phyloP scores from a whole-genome alignment of 2,888 invertebrate genomes.

The Polymixis lichenea region DNA sequence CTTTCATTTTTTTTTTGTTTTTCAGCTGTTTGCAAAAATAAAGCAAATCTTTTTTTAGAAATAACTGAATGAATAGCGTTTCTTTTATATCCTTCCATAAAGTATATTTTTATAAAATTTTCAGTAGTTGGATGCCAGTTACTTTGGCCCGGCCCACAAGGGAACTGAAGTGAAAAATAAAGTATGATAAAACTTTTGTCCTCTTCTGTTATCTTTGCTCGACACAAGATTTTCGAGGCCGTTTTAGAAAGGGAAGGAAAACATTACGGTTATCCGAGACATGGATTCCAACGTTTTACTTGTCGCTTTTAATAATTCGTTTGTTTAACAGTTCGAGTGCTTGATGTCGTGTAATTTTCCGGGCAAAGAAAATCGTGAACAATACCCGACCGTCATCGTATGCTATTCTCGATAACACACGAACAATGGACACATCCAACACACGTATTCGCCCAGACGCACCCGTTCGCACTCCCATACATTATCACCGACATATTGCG shows the following conservation, averaged over 20 bases:
- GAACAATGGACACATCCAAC: slow-evolving; percentile 50
- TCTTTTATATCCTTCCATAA: slow-evolving; percentile 9
- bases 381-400: background rate
- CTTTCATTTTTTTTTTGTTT: background rate
- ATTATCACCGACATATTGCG: slow-evolving; percentile 61
- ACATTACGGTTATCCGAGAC: slow-evolving; percentile 44
- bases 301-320: slow-evolving; percentile 30
- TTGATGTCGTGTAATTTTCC: background rate
- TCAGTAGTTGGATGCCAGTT: slow-evolving; percentile 32
- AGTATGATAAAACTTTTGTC: slow-evolving; percentile 63
- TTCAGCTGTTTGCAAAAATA: background rate
- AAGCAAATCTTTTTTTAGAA: background rate
- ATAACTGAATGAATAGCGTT: slow-evolving; percentile 1
- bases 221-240: slow-evolving; percentile 58
- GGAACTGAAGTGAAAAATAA: slow-evolving; percentile 62
- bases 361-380: slow-evolving; percentile 7
- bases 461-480: slow-evolving; percentile 49
- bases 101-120: slow-evolving; percentile 38
- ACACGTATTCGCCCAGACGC: slow-evolving; percentile 33
- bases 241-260: slow-evolving; percentile 49
- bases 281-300: slow-evolving; percentile 36
- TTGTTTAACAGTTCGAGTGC: slow-evolving; percentile 6
- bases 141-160: slow-evolving; percentile 36
- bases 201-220: slow-evolving; percentile 56
- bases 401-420: slow-evolving; percentile 29